A percentile compares a stretch with the other conserved stretches of the same genome.
These are phyloP conservation scores for Drosophila vallismaia DNA, from an alignment of 2,888 invertebrate genomes.

Conservation along the genomic window DNA sequence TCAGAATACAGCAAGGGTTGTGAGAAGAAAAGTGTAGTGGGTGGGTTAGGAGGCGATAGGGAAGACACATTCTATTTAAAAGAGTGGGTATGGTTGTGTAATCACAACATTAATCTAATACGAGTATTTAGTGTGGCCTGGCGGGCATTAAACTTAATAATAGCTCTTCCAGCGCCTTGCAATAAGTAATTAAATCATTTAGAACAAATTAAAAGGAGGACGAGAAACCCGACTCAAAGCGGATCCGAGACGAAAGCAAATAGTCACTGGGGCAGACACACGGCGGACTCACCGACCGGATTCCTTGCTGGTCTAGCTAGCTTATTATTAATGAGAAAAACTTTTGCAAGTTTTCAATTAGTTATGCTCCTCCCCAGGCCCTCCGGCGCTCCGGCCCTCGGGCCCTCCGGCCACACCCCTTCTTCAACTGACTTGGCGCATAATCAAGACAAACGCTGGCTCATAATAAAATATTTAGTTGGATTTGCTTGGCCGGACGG, in stretches of 20 bases:
- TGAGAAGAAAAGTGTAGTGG: background rate
- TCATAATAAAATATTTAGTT: conserved; percentile 68
- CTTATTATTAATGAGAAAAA: conserved; percentile 76
- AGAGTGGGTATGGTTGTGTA: conserved; percentile 34
- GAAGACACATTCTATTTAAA: background rate
- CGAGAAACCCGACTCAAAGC: background rate
- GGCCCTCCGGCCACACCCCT: conserved; percentile 24
- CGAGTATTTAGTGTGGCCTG: conserved; percentile 56
- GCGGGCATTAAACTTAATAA: conserved; percentile 60
- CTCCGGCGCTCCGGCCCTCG: too few species aligned
- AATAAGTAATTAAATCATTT: conserved; percentile 73
- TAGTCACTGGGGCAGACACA: conserved; percentile 17
- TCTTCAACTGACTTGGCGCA: conserved; percentile 47
- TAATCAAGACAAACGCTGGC: conserved; percentile 68
- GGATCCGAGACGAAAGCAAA: conserved; percentile 20
- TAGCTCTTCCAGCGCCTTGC: conserved; percentile 54
- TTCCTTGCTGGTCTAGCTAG: conserved; percentile 36
- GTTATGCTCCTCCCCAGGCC: conserved; percentile 43
- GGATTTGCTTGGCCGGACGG: conserved; percentile 35
- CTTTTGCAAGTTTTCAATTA: conserved; percentile 77
- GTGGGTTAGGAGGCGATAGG: background rate
- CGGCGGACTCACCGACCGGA: background rate
- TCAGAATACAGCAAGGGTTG: conserved; percentile 33
- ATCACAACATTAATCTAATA: conserved; percentile 73
- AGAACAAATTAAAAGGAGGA: conserved; percentile 58